Base-by-base conservation (phyloP, 1,140 invertebrate species). In the Scaptomyza graminum region DNA sequence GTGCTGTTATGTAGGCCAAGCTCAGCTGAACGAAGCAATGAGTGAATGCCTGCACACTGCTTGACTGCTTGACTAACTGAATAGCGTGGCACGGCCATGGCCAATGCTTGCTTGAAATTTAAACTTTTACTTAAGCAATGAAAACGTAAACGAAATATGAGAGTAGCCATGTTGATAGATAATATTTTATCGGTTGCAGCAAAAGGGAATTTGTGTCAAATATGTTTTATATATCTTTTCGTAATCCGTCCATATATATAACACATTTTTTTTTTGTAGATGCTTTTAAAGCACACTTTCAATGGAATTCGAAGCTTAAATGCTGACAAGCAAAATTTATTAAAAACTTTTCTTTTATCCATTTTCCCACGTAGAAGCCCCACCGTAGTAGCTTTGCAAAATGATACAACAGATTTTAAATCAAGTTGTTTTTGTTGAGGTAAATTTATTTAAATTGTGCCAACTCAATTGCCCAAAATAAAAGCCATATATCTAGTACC, bases 21-120 rank as follows among this genome's bases (percentile, higher is more conserved):
- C 65, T 72, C 28, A 55, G 72, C 44, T 54, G 43, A 72, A 72
- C 72, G 63, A 67, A 67, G 77, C 63, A 74, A 67, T 81, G 76
- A 80, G 62, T 83, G 79, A 79, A 76, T 72, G 75, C 47, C 65
- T 34, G 43, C 60, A 72, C 43, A 72, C 43, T n/a, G 41, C n/a
- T 28, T 15, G 41, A 46, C 39, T 57, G 55, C 77, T 76, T 22
- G 18, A 22, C 18, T 22, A 3, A 22, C 54, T 65, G 47, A 44
- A 43, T 63, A 37, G 12, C 39, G 12, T 46, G 47, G 57, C 64
- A n/a, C 22, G 62, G 57, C 68, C 68, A 57, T 76, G 84, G 81
- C 75, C 65, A 72, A 49, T 62, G 52, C 76, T 68, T 0, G 31
- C 71, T 76, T 70, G 57, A 66, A 85, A 57, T 28, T 9, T 13